phyloP scores from a whole-genome alignment of 2,888 invertebrate genomes.

The Diplazon laetatorius region DNA sequence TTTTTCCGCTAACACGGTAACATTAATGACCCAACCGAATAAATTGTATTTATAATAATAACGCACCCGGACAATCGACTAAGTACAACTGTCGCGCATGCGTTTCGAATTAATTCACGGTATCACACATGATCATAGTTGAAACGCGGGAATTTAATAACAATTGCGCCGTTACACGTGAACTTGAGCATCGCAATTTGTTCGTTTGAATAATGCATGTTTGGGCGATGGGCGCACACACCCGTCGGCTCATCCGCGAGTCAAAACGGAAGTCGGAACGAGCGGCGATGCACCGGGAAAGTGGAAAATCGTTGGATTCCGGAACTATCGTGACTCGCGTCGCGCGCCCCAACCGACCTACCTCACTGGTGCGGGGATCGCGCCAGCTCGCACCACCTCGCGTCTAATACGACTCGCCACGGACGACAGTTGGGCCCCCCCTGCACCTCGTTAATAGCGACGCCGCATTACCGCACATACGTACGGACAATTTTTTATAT shows the following conservation, averaged over 20 bases:
- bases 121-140: conserved; percentile 67
- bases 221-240: conserved; percentile 27
- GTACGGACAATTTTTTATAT: too few relatives aligned
- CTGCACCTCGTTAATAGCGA: conserved; percentile 59
- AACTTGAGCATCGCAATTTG: conserved; percentile 32
- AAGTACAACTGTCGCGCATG: conserved; percentile 72
- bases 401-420: conserved; percentile 38
- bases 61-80: conserved; percentile 53
- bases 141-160: background rate
- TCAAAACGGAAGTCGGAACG: conserved; percentile 45
- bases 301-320: conserved; percentile 60
- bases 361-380: background rate
- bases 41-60: conserved; percentile 19
- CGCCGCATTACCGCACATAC: conserved; percentile 25
- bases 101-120: conserved; percentile 71
- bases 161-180: background rate
- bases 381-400: background rate
- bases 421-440: conserved; percentile 58
- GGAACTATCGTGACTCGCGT: conserved; percentile 37
- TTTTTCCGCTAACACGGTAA: background rate
- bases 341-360: conserved; percentile 34
- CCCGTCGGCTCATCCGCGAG: conserved; percentile 46
- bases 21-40: background rate
- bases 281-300: conserved; percentile 16
- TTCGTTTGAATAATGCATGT: conserved; percentile 58